Percentiles rank a stretch among this genome's conserved stretches.
These are phyloP conservation scores for Mormyrops boulengeri DNA, from an alignment of 2,797 vertebrate species.

Conservation along the genomic window DNA sequence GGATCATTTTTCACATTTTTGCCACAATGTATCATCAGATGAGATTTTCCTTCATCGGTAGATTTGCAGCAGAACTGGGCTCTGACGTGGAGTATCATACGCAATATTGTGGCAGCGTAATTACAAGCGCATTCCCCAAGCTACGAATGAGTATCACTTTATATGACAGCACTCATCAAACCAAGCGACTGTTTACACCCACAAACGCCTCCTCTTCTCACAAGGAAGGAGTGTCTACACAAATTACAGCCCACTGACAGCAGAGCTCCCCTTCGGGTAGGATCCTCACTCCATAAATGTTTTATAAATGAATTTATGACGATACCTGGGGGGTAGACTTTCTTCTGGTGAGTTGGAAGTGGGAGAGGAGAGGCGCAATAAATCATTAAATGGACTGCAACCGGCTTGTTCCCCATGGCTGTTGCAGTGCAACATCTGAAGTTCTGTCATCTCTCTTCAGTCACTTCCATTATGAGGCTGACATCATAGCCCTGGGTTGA, in stretches of 20 bases:
- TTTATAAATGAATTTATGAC: slow-evolving; percentile 19
- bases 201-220: not conserved
- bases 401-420: not conserved
- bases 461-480: not conserved
- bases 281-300: slow-evolving; percentile 6
- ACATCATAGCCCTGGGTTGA: not conserved
- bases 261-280: not conserved
- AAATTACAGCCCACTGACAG: slow-evolving; percentile 7
- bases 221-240: slow-evolving; percentile 5
- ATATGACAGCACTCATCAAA: not conserved
- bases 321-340: not conserved
- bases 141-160: not conserved
- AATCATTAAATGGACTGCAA: not conserved
- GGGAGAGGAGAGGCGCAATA: not conserved
- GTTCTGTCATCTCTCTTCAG: not conserved
- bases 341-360: not conserved
- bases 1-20: not conserved
- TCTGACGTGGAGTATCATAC: not conserved
- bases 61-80: not conserved
- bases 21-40: not conserved
- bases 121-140: not conserved
- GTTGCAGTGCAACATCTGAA: not conserved
- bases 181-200: not conserved
- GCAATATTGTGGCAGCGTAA: not conserved
- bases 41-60: not conserved